Percentiles rank a stretch among this genome's conserved stretches.
These are phyloP conservation scores for Rhombomys opimus DNA, from an alignment of 2,113 vertebrate species.

Conservation along the genomic window DNA sequence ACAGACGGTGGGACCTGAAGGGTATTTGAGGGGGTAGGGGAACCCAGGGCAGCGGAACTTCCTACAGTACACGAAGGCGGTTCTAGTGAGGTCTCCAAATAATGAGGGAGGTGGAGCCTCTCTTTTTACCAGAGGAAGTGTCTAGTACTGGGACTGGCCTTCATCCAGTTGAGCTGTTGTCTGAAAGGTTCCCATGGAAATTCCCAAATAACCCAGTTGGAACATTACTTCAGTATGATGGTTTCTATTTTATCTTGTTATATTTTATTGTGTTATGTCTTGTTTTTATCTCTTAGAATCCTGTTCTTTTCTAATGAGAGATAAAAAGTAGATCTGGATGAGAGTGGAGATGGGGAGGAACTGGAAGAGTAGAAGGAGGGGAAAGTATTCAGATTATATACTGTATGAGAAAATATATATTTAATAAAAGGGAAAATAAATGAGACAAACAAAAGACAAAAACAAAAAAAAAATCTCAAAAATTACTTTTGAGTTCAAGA, in stretches of 20 bases:
- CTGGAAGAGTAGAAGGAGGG: neutral
- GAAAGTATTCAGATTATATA: neutral
- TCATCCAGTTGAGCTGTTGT: neutral
- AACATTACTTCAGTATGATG: neutral
- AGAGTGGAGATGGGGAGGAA: neutral
- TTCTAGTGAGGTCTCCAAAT: neutral
- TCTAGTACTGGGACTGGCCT: neutral
- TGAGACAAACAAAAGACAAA: neutral
- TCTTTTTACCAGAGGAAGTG: neutral
- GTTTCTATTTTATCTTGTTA: neutral
- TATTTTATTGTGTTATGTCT: neutral
- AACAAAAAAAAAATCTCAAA: neutral
- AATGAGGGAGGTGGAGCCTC: neutral
- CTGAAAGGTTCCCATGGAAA: neutral
- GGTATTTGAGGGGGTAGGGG: neutral
- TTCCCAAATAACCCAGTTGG: neutral
- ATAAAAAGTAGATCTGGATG: neutral
- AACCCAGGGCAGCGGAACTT: neutral
- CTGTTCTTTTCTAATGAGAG: neutral
- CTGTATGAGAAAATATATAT: neutral
- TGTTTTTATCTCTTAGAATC: neutral
- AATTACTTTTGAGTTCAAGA: too few relatives aligned
- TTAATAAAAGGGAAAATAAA: neutral
- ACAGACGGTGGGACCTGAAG: neutral
- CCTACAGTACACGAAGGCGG: neutral